Base-by-base conservation (phyloP, 2,113 vertebrate species). In the Atherinomorus stipes region DNA sequence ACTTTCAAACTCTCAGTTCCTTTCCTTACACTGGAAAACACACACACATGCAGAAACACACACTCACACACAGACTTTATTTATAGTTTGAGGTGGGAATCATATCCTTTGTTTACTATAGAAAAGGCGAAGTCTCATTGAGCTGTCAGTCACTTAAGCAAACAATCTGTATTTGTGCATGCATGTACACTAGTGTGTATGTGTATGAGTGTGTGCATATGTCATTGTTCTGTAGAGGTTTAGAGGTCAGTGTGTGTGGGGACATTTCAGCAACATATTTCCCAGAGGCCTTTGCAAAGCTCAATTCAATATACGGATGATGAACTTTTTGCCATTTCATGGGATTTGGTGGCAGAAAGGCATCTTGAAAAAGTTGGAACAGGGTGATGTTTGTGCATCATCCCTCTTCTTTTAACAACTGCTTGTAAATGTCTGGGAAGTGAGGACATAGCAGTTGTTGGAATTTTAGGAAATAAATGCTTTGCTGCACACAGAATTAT, bases 101-200 rank as follows among this genome's bases (percentile, higher is more conserved):
- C 68, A 76, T 83, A 84, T 87, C 84, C 82, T 84, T 81, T 90
- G 78, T 90, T 90, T 88, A 75, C 86, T 60, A 65, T 72, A 42
- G 65, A 64, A 80, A 71, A 74, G 44, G 65, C 66, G 78, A 71
- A 74, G 44, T 76, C 56, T 68, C 65, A 77, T 85, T 87, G 62
- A 83, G 72, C 81, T 79, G 71, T 85, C 88, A 80, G 31, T 90
- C 84, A 84, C 44, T 64, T 54, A 74, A 37, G 58, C 73, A 85
- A 85, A 74, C 73, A 83, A 73, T 66, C 58, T 83, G 69, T 85
- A 71, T 84, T 72, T 84, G 76, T 72, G 21, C 53, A 83, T 73
- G 34, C 11, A 54, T 65, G 22, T 8, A 9, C 15, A 1, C 51
- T 21, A n/a, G 0, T 70, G 19, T 28, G 52, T 70, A 15, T 28